phyloP scores from a whole-genome alignment of 2,888 invertebrate genomes.

The Ophion costatus region DNA sequence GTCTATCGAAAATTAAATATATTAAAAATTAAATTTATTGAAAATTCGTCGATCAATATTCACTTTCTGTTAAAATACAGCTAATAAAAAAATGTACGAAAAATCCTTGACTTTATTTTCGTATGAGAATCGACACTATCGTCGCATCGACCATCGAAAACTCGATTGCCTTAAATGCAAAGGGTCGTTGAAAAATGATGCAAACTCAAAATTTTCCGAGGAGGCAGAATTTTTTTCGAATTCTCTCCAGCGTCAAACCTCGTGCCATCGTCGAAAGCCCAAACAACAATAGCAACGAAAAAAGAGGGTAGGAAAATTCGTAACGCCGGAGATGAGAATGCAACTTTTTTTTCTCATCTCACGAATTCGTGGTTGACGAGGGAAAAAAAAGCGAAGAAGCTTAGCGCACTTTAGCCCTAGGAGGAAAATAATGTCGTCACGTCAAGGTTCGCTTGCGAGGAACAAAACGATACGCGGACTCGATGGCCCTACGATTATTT shows the following conservation, averaged over 20 bases:
- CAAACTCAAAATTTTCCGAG: not conserved
- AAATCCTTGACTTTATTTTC: too few species aligned
- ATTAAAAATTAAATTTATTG: too few species aligned
- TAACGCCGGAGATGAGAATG: slow-evolving; percentile 13
- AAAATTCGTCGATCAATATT: too few species aligned
- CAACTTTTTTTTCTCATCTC: slow-evolving; percentile 16
- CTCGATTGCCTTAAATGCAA: not conserved
- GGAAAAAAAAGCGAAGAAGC: slow-evolving; percentile 25
- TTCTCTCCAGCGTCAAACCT: not conserved
- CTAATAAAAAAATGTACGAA: too few species aligned
- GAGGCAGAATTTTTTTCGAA: not conserved
- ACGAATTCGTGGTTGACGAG: not conserved
- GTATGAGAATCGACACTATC: too few species aligned
- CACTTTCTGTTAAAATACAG: too few species aligned
- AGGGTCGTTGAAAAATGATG: not conserved
- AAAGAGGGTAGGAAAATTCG: slow-evolving; percentile 20
- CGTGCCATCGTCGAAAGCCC: not conserved
- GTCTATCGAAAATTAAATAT: too few species aligned
- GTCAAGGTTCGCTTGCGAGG: slow-evolving; percentile 61
- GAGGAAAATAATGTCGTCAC: slow-evolving; percentile 60
- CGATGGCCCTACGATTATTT: slow-evolving; percentile 45
- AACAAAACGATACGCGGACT: slow-evolving; percentile 47
- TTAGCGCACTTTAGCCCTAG: not conserved
- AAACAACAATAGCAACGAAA: not conserved
- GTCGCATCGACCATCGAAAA: not conserved